Conservation (phyloP, 2,888 invertebrate species). For the Pyrocoelia pectoralis region DNA sequence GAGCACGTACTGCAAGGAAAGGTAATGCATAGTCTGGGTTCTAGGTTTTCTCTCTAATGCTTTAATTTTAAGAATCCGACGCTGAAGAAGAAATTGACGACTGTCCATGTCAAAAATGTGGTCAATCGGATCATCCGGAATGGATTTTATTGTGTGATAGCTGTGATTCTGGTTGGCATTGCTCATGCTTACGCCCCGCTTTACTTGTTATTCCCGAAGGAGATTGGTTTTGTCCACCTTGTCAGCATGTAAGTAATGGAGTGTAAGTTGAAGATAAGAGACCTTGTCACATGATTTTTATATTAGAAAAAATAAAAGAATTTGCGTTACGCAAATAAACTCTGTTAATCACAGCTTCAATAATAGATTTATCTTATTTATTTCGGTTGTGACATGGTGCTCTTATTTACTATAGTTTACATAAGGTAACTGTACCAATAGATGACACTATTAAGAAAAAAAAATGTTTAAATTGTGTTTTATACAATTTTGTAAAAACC, state of each 20-base stretch:
- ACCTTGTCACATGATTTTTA: too few relatives aligned
- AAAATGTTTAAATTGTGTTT: too few relatives aligned
- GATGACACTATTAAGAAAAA: too few relatives aligned
- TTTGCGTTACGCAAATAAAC: too few relatives aligned
- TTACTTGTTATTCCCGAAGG: constrained; percentile 95
- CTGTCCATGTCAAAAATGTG: constrained; percentile 89
- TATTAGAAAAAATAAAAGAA: too few relatives aligned
- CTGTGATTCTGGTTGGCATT: constrained; percentile 98
- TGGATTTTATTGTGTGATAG: constrained; percentile 96
- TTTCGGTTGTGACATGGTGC: too few relatives aligned
- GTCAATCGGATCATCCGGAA: constrained; percentile 92
- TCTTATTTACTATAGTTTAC: too few relatives aligned
- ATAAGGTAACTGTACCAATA: neutral
- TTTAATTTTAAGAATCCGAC: constrained; percentile 47
- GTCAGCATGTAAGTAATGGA: constrained; percentile 82
- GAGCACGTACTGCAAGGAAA: constrained; percentile 86
- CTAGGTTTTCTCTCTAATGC: neutral
- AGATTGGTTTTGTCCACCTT: constrained; percentile 98
- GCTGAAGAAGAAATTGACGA: constrained; percentile 63
- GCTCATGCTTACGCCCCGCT: constrained; percentile 91
- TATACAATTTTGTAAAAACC: too few relatives aligned
- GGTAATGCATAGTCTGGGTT: constrained; percentile 56
- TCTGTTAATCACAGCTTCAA: too few relatives aligned
- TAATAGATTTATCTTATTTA: too few relatives aligned
- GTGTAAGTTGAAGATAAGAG: constrained; percentile 13